Conservation (phyloP, 1,140 invertebrate species). For the Cataglyphis hispanica region DNA sequence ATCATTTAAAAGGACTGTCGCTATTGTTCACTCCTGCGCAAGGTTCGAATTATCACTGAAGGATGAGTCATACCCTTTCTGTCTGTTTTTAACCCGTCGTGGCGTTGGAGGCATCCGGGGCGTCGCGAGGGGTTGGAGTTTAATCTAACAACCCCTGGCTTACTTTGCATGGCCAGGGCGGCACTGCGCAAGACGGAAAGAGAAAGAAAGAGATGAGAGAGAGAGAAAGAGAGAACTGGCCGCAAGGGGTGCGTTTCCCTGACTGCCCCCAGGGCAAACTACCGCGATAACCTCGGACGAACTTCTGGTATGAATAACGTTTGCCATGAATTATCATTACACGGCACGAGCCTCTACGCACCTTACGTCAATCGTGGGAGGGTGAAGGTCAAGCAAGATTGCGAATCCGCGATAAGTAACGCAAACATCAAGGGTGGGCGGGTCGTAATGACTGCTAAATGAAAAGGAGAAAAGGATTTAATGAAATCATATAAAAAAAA, state of each 20-base stretch:
- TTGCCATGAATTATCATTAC: slow-evolving; percentile 77
- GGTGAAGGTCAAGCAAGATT: slow-evolving; percentile 50
- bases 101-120: slow-evolving; percentile 82
- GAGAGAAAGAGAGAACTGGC: slow-evolving; percentile 58
- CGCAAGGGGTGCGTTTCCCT: slow-evolving; percentile 79
- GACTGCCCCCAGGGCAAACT: slow-evolving; percentile 69
- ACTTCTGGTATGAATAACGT: slow-evolving; percentile 82
- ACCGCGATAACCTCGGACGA: slow-evolving; percentile 74
- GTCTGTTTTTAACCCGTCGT: slow-evolving; percentile 84
- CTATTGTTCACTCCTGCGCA: slow-evolving; percentile 68
- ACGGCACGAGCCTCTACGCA: slow-evolving; percentile 52
- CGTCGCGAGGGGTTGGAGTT: slow-evolving; percentile 81
- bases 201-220: not conserved
- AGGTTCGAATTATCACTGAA: slow-evolving; percentile 62
- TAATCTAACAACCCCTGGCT: slow-evolving; percentile 82
- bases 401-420: slow-evolving; percentile 45
- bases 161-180: slow-evolving; percentile 81
- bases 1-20: not conserved
- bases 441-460: slow-evolving; percentile 5
- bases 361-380: slow-evolving; percentile 48
- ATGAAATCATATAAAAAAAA: not conserved
- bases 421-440: not conserved
- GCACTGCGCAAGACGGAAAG: slow-evolving; percentile 37
- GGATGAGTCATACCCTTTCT: slow-evolving; percentile 82
- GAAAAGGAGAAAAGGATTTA: slow-evolving; percentile 13